Evolutionary conservation across 2,888 invertebrate genomes (phyloP).

Genomic region (Galerucella nymphaeae): DNA sequence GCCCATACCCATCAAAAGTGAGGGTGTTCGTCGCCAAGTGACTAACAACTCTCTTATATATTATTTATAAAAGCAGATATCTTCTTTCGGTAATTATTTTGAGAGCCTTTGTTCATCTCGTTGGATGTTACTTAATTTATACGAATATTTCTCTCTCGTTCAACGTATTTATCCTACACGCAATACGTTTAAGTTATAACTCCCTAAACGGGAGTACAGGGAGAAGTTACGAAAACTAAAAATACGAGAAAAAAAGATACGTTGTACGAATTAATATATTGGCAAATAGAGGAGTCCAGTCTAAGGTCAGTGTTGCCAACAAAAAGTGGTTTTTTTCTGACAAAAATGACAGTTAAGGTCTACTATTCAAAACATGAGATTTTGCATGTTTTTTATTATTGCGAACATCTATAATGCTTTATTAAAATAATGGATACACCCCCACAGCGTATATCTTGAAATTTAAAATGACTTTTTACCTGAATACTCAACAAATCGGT

Average conservation of each 20-base stretch:
- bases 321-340: too few species aligned
- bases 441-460: too few species aligned
- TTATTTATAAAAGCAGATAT: constrained; percentile 56
- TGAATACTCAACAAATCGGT: too few species aligned
- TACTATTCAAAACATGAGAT: too few species aligned
- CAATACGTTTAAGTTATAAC: constrained; percentile 24
- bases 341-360: too few species aligned
- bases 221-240: constrained; percentile 20
- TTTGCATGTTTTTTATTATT: too few species aligned
- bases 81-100: constrained; percentile 60
- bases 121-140: constrained; percentile 56
- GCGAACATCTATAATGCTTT: too few species aligned
- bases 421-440: too few species aligned
- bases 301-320: too few species aligned
- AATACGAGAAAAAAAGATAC: background rate
- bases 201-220: constrained; percentile 16
- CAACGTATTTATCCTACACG: constrained; percentile 41
- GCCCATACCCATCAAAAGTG: constrained; percentile 41
- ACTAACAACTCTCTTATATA: constrained; percentile 60
- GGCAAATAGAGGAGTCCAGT: too few species aligned
- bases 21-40: constrained; percentile 54
- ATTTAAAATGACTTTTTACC: too few species aligned
- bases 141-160: constrained; percentile 41
- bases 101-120: constrained; percentile 58
- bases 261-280: too few species aligned